Base-by-base conservation (phyloP, 2,113 vertebrate genomes). In the Salvelinus namaycush region DNA sequence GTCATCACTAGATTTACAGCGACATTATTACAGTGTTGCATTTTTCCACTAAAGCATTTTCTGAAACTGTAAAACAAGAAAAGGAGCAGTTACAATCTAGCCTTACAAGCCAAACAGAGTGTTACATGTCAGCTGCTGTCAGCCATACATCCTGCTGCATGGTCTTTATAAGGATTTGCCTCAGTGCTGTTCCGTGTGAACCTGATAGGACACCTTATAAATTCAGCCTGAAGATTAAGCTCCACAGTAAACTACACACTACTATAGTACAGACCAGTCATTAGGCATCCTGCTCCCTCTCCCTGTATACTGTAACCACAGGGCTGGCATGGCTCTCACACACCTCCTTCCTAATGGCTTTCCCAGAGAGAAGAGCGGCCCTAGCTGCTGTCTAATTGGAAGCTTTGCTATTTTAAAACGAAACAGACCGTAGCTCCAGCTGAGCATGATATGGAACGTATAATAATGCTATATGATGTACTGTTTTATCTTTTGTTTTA, bases 291-390 rank as follows among this genome's bases (percentile, higher is more conserved):
- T 54, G 72, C 20, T 14, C 26, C 22, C 67, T n/a, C 51, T 39
- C 49, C 20, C 11, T 39, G 76, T 82, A 76, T 84, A 80, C 85
- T 83, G 87, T 87, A 89, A 82, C 86, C 67, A 6, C 84, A 76
- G 27, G 72, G 76, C 92, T 93, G 91, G 83, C 81, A 84, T 76
- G 3, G 73, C 83, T 93, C 92, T 88, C 67, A 79, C 83, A 82
- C 92, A 92, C 92, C 18, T n/a, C 31, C 26, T 31, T 89, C 89
- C 74, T 92, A 91, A 92, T 90, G 80, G 81, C 84, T 84, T 87
- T 90, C 73, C 85, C 87, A 87, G 85, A 87, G 68, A 44, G 39
- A 44, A 44, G 39, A 44, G 8, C 76, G 69, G 83, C 65, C 80
- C 44, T 76, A 44, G 9, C 8, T 44, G 68, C 76, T 80, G 39